phyloP scores from a whole-genome alignment of 1,140 invertebrate species.

The Adelges cooleyi region DNA sequence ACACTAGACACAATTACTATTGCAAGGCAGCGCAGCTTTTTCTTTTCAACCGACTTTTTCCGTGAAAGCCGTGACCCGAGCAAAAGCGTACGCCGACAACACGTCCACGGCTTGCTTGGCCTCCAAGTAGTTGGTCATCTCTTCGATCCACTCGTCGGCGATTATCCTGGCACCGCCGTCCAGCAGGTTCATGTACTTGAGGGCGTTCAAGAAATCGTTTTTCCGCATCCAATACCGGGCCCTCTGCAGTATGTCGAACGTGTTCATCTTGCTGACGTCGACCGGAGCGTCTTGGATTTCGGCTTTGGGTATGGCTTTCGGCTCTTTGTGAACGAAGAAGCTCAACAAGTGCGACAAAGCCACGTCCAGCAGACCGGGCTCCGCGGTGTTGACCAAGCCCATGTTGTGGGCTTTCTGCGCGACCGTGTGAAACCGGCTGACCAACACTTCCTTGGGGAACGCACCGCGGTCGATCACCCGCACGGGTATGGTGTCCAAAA shows the following conservation, averaged over 20 bases:
- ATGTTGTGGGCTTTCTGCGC: too few species aligned
- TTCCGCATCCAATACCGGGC: conserved; percentile 78
- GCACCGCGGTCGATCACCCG: too few species aligned
- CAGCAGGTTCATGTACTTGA: conserved; percentile 81
- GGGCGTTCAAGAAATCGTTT: conserved; percentile 66
- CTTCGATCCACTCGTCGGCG: conserved; percentile 74
- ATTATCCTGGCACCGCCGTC: conserved; percentile 70
- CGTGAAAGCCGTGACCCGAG: too few species aligned
- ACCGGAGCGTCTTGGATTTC: conserved; percentile 58
- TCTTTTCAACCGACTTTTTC: too few species aligned
- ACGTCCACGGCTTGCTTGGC: conserved; percentile 76
- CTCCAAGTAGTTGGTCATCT: conserved; percentile 74
- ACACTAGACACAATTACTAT: too few species aligned
- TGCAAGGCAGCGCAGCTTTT: too few species aligned
- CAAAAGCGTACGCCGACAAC: conserved; percentile 68
- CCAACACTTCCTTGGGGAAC: too few species aligned
- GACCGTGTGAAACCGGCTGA: too few species aligned
- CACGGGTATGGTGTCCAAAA: too few species aligned
- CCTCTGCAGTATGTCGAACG: conserved; percentile 74
- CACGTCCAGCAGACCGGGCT: conserved; percentile 40
- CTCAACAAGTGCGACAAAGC: conserved; percentile 79
- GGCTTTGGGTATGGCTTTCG: conserved; percentile 51
- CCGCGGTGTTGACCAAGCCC: too few species aligned
- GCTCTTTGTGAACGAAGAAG: conserved; percentile 52
- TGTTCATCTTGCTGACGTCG: conserved; percentile 59